Evolutionary conservation across 2,113 vertebrate genomes (phyloP).

Genomic region (Hippocampus barbouri): DNA sequence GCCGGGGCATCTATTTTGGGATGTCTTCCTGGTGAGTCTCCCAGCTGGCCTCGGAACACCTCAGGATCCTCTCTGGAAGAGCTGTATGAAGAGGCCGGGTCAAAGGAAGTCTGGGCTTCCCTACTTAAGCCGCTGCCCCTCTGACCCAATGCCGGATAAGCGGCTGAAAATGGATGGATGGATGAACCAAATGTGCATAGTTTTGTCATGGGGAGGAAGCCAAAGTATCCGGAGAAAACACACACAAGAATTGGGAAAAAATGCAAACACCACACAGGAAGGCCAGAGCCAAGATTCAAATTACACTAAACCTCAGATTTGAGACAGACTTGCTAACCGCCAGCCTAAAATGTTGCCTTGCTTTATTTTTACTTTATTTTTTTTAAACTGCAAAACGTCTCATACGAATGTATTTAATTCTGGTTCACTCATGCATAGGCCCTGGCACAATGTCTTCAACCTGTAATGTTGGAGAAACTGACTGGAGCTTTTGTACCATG

Average conservation of each 20-base stretch:
- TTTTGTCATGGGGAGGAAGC: not conserved
- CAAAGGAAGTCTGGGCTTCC: no score
- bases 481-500: not conserved
- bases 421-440: not conserved
- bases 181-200: not conserved
- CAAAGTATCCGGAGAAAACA: not conserved
- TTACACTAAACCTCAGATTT: not conserved
- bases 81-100: no score
- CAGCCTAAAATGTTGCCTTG: no score
- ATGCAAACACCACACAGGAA: not conserved
- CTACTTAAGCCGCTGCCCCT: no score
- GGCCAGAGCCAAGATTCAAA: not conserved
- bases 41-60: no score
- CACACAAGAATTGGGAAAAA: not conserved
- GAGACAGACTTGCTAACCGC: not conserved
- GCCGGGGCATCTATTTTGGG: no score
- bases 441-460: not conserved
- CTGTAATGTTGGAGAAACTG: not conserved
- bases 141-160: not conserved
- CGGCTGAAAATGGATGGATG: not conserved
- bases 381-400: no score
- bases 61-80: no score
- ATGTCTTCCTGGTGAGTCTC: no score
- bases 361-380: no score
- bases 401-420: not conserved